phyloP scores from a whole-genome alignment of 1,140 invertebrate genomes.

The Anagrus nilaparvatae region DNA sequence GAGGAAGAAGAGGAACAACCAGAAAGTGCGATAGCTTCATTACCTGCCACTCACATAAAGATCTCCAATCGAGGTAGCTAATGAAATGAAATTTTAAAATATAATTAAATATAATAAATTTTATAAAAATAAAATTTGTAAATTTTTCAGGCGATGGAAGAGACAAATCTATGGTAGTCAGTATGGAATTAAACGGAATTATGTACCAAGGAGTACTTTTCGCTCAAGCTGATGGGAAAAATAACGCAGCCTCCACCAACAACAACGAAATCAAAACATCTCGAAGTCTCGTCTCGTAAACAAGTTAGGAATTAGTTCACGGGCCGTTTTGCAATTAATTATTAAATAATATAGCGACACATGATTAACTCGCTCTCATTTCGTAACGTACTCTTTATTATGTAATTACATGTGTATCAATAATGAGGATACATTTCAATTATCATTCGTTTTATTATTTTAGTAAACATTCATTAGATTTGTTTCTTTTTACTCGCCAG shows the following conservation, averaged over 20 bases:
- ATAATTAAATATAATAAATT: no score
- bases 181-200: constrained; percentile 92
- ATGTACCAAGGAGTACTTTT: constrained; percentile 82
- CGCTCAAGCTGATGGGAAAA: constrained; percentile 47
- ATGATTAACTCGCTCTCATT: not conserved
- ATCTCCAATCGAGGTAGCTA: constrained; percentile 71
- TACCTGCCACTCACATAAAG: constrained; percentile 69
- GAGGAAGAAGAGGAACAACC: constrained; percentile 40
- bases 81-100: no score
- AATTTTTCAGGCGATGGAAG: constrained; percentile 50
- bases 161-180: constrained; percentile 84
- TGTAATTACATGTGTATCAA: constrained; percentile 1
- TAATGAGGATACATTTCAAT: not conserved
- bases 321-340: no score
- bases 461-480: not conserved
- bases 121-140: no score
- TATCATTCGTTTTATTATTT: not conserved
- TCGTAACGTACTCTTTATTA: not conserved
- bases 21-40: constrained; percentile 28
- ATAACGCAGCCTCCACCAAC: constrained; percentile 17
- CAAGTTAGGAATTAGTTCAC: no score
- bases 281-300: constrained; percentile 43
- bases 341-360: not conserved
- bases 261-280: constrained; percentile 24
- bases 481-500: no score